A percentile compares a stretch with the other conserved stretches of the same genome.
Conservation (phyloP, 2,797 vertebrate species). For the Dromococcyx pavoninus region DNA sequence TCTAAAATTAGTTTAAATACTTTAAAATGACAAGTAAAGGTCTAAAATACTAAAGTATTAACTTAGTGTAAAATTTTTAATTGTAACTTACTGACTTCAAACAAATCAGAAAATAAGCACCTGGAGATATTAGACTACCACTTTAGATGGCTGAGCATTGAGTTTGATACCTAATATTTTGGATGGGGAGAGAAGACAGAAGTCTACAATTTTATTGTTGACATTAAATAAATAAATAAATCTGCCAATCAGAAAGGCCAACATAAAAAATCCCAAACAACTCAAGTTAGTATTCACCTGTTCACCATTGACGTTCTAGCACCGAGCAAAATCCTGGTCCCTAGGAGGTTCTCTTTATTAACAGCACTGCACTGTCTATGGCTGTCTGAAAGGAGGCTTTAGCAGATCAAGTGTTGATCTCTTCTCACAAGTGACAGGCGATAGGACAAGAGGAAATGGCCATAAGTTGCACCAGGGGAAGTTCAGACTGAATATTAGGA, state of each 20-base stretch:
- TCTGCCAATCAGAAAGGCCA: not conserved
- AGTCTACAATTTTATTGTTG: not conserved
- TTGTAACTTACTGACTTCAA: not conserved
- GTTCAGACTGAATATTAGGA: too few species aligned
- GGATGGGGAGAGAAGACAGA: not conserved
- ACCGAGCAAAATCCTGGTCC: not conserved
- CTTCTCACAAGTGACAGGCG: too few species aligned
- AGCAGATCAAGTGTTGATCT: too few species aligned
- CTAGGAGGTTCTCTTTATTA: not conserved
- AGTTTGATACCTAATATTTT: not conserved
- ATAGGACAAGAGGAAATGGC: too few species aligned
- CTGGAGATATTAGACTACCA: not conserved
- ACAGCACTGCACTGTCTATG: not conserved
- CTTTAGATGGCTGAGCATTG: not conserved
- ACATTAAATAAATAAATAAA: not conserved
- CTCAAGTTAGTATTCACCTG: not conserved
- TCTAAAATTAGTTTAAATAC: not conserved
- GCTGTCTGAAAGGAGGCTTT: too few species aligned
- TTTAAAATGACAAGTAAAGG: not conserved
- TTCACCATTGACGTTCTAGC: not conserved
- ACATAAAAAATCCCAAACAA: not conserved
- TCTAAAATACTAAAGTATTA: not conserved
- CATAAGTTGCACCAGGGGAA: too few species aligned
- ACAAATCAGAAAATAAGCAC: not conserved
- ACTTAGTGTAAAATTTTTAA: not conserved